Base-by-base conservation (phyloP, 1,140 invertebrate species). In the Brachionus koreanus region DNA sequence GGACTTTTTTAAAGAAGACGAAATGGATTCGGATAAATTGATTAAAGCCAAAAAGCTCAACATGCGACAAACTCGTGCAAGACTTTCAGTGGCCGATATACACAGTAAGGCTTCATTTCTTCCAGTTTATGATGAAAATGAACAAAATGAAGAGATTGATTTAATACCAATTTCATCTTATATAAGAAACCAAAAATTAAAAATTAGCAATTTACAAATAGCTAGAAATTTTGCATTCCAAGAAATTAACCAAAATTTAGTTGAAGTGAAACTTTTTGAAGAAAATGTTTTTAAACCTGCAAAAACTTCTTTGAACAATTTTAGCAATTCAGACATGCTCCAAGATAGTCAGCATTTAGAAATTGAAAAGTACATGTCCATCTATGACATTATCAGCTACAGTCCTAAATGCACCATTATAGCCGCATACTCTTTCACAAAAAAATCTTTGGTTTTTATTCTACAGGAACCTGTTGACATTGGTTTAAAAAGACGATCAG, bases 351-450 rank as follows among this genome's bases (percentile, higher is more conserved):
- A 79, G 43, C 49, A 79, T 35, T 65, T 79, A 13, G 76, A 79
- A 10, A 29, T 79, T 19, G 76, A 79, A 57, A 79, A 79, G 33
- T 79, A 79, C 49, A 65, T 79, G 29, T 79, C 76, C 3, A 79
- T 79, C 23, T 79, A 61, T 79, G 49, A 79, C 16, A 4, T 79
- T 12, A 35, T 79, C 13, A n/a, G 35, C 5, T 61, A 37, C 37
- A 79, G 61, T 33, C 5, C 49, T 13, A 57, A 61, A 23, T 65
- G 49, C 19, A 39, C 9, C 9, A 37, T 79, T 10, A 79, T 79
- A 61, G 61, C 57, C 9, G 76, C 19, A 29, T 79, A 37, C 16
- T 57, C 49, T 25, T 65, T 79, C 25, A 79, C 9, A 4, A 61
- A 57, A 61, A n/a, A 65, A 46, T 43, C 23, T 12, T 10, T 74